Conservation (phyloP, 2,888 invertebrate genomes). For the Merodon equestris region DNA sequence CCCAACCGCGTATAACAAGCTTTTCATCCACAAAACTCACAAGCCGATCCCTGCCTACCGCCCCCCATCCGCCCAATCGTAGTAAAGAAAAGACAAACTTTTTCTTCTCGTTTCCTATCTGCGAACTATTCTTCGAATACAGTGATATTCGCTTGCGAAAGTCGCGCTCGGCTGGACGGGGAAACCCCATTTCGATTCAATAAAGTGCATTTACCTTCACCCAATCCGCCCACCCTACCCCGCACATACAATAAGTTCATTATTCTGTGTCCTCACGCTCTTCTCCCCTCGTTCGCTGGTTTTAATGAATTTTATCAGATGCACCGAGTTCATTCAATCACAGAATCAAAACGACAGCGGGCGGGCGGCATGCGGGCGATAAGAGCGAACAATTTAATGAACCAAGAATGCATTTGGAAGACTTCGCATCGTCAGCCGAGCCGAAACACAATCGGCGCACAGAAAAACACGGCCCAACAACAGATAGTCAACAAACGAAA, state of each 20-base stretch:
- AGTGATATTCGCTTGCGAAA: too few relatives aligned
- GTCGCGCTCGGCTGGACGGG: too few relatives aligned
- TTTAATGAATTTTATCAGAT: conserved; percentile 40
- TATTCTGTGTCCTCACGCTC: conserved; percentile 12
- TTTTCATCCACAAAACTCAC: not conserved
- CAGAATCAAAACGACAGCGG: conserved; percentile 4
- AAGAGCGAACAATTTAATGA: conserved; percentile 57
- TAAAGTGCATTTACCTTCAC: conserved; percentile 35
- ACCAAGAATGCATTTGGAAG: conserved; percentile 41
- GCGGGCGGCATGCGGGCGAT: too few relatives aligned
- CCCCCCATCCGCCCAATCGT: too few relatives aligned
- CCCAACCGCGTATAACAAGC: not conserved
- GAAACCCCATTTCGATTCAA: not conserved
- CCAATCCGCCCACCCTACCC: not conserved
- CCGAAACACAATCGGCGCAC: not conserved
- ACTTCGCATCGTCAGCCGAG: conserved; percentile 8
- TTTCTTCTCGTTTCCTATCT: not conserved
- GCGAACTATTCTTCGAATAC: too few relatives aligned
- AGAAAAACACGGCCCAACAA: not conserved
- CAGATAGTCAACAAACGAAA: not conserved
- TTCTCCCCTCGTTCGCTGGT: not conserved
- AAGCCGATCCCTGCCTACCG: too few relatives aligned
- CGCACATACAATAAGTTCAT: conserved; percentile 39
- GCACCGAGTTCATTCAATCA: conserved; percentile 35
- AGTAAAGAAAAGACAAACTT: too few relatives aligned